These are phyloP conservation scores for Aplodontia rufa DNA, from an alignment of 2,113 vertebrate genomes.

Conservation along the genomic window DNA sequence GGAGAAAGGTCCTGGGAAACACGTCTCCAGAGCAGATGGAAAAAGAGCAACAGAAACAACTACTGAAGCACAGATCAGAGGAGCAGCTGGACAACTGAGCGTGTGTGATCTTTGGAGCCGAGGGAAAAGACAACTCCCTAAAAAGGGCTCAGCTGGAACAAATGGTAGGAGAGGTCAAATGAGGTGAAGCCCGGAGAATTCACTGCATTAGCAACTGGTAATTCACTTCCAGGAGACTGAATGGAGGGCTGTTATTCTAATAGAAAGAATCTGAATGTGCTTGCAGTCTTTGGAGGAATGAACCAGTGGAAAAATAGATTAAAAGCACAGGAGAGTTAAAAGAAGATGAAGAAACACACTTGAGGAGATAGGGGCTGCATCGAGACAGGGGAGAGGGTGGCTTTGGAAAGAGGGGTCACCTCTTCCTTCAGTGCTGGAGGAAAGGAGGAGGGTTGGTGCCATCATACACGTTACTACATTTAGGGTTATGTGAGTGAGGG, in stretches of 20 bases:
- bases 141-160: neutral
- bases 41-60: neutral
- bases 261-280: neutral
- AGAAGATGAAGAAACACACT: neutral
- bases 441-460: neutral
- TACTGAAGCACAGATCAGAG: neutral
- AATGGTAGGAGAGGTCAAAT: neutral
- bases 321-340: neutral
- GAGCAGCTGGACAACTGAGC: neutral
- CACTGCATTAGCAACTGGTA: neutral
- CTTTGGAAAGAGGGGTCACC: neutral
- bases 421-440: neutral
- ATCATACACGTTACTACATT: rapidly evolving
- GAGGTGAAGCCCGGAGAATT: neutral
- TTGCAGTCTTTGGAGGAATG: neutral
- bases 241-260: neutral
- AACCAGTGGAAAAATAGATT: too few relatives aligned
- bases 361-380: neutral
- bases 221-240: neutral
- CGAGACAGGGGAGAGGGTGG: neutral
- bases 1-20: neutral
- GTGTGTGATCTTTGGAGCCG: neutral
- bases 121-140: neutral
- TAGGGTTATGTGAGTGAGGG: neutral
- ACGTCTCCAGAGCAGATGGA: neutral